phyloP scores from a whole-genome alignment of 2,113 vertebrate genomes.

The Takifugu flavidus region DNA sequence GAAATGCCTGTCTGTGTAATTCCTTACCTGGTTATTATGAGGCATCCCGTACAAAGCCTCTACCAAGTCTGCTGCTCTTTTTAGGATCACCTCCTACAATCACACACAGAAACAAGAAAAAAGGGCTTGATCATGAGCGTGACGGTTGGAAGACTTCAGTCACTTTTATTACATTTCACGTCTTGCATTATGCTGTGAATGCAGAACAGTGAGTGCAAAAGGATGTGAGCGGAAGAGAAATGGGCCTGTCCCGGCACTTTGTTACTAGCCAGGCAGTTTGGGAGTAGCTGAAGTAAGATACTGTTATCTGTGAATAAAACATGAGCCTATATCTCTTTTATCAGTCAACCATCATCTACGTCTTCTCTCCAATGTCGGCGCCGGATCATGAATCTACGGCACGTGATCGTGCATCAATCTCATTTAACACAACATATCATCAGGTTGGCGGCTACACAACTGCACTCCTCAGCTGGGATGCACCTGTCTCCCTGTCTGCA shows the following conservation, averaged over 20 bases:
- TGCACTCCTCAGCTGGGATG: conserved; percentile 46
- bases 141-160: conserved; percentile 62
- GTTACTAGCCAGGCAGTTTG: conserved; percentile 68
- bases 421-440: conserved; percentile 70
- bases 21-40: conserved; percentile 72
- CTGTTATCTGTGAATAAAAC: conserved; percentile 72
- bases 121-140: conserved; percentile 58
- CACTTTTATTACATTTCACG: conserved; percentile 71
- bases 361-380: conserved; percentile 54
- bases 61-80: conserved; percentile 72
- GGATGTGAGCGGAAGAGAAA: conserved; percentile 64
- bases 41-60: conserved; percentile 75
- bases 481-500: conserved; percentile 57
- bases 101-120: conserved; percentile 36
- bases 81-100: conserved; percentile 73
- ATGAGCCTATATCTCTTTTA: conserved; percentile 68
- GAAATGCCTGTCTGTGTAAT: no score
- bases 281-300: conserved; percentile 60
- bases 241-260: conserved; percentile 66
- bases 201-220: conserved; percentile 58
- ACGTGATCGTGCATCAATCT: conserved; percentile 63
- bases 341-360: conserved; percentile 63
- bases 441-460: conserved; percentile 54
- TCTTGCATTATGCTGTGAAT: conserved; percentile 68
- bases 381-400: conserved; percentile 48